These are phyloP conservation scores for Boloria euphrosyne DNA, from an alignment of 2,888 invertebrate species.

Conservation along the genomic window DNA sequence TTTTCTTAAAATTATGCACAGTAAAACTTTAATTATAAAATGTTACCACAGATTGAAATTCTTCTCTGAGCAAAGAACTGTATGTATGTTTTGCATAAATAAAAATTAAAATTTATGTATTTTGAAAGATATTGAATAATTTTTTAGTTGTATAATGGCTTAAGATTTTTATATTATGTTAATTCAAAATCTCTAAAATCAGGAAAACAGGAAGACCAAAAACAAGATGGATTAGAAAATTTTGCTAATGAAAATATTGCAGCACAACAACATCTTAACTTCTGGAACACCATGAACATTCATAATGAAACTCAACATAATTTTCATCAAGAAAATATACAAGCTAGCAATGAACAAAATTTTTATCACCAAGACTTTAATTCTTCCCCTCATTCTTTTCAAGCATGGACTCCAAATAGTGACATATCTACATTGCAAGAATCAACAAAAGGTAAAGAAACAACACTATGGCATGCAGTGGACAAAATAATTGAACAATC, in stretches of 20 bases:
- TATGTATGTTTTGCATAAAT: background rate
- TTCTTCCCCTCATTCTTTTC: slow-evolving; percentile 2
- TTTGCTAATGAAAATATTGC: slow-evolving; percentile 40
- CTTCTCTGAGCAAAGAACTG: background rate
- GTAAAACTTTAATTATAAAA: too few species aligned
- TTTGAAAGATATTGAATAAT: background rate
- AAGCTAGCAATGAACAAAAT: background rate
- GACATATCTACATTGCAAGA: background rate
- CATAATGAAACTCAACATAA: slow-evolving; percentile 43
- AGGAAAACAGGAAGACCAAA: slow-evolving; percentile 30
- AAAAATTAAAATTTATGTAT: background rate
- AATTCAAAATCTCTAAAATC: slow-evolving; percentile 25
- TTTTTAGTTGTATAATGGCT: background rate
- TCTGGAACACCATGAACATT: slow-evolving; percentile 36
- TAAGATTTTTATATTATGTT: slow-evolving; percentile 1
- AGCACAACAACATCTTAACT: slow-evolving; percentile 46
- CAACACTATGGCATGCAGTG: slow-evolving; percentile 16
- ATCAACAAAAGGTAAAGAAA: slow-evolving; percentile 1
- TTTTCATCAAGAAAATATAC: slow-evolving; percentile 31
- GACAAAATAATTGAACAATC: slow-evolving; percentile 16
- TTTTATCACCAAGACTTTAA: slow-evolving; percentile 9
- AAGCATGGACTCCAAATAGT: background rate
- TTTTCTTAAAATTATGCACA: too few species aligned
- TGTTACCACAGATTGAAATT: background rate
- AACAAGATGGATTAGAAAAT: slow-evolving; percentile 33